Evolutionary conservation across 2,888 invertebrate genomes (phyloP).

Genomic region (Aromia moschata): DNA sequence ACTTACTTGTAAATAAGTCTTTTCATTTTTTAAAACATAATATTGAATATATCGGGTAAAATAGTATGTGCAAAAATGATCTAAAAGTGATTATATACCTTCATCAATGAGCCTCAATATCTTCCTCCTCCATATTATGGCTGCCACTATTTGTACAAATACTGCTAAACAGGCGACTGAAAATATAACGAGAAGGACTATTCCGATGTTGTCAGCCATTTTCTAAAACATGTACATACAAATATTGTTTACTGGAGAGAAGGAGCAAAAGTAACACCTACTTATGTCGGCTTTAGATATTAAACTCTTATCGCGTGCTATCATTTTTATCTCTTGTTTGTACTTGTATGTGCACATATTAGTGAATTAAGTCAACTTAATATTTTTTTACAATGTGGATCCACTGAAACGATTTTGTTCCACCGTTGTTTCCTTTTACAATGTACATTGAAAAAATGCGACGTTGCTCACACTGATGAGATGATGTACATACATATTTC

Average conservation of each 20-base stretch:
- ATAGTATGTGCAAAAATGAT: too few species aligned
- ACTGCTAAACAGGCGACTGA: constrained; percentile 12
- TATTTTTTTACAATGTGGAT: too few species aligned
- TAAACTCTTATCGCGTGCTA: constrained; percentile 1
- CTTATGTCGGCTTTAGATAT: not conserved
- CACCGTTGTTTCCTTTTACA: too few species aligned
- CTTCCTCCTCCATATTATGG: constrained; percentile 32
- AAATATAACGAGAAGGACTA: constrained; percentile 23
- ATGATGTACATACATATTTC: too few species aligned
- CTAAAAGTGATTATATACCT: too few species aligned
- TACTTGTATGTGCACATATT: not conserved
- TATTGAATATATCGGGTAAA: too few species aligned
- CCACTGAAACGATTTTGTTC: too few species aligned
- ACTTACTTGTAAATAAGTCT: too few species aligned
- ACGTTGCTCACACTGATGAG: too few species aligned
- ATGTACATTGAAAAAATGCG: too few species aligned
- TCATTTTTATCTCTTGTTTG: constrained; percentile 11
- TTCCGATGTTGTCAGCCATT: constrained; percentile 4
- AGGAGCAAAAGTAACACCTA: not conserved
- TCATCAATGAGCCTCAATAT: constrained; percentile 42
- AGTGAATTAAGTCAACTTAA: too few species aligned
- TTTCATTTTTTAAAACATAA: too few species aligned
- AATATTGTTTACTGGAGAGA: not conserved
- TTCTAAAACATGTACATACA: not conserved
- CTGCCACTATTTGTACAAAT: constrained; percentile 22